phyloP scores from a whole-genome alignment of 2,888 invertebrate genomes.

The Eutolmus rufibarbis region DNA sequence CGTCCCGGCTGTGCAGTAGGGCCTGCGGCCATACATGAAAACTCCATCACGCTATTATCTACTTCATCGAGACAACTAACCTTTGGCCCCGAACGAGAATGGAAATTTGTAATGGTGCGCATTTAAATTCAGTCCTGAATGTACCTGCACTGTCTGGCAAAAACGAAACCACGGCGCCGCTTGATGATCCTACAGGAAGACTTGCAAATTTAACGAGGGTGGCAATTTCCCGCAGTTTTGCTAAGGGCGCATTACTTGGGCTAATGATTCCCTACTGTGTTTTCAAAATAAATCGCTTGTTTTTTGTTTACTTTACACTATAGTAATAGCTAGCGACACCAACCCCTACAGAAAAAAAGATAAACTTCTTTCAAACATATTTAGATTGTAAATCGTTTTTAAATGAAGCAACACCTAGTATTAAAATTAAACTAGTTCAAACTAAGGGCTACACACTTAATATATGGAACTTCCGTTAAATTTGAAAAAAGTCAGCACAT shows the following conservation, averaged over 20 bases:
- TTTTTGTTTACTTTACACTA: background rate
- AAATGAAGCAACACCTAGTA: too few species aligned
- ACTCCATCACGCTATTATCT: conserved; percentile 7
- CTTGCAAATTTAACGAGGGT: conserved; percentile 7
- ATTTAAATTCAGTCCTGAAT: background rate
- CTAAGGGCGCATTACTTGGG: background rate
- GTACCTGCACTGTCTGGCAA: background rate
- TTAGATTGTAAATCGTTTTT: too few species aligned
- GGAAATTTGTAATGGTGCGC: background rate
- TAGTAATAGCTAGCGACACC: background rate
- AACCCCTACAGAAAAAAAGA: too few species aligned
- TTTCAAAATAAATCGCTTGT: background rate
- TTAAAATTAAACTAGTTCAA: too few species aligned
- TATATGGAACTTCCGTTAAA: too few species aligned
- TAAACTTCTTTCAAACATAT: too few species aligned
- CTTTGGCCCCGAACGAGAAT: background rate
- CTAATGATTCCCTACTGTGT: background rate
- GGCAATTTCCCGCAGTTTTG: conserved; percentile 6
- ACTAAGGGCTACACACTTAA: too few species aligned
- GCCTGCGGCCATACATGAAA: background rate
- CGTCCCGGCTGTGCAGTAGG: background rate
- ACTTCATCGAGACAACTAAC: conserved; percentile 17
- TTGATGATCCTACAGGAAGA: background rate
- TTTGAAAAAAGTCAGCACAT: too few species aligned
- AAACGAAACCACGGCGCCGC: background rate